These are phyloP conservation scores for Cebus imitator DNA, from an alignment of 2,113 vertebrate genomes.

Conservation along the genomic window DNA sequence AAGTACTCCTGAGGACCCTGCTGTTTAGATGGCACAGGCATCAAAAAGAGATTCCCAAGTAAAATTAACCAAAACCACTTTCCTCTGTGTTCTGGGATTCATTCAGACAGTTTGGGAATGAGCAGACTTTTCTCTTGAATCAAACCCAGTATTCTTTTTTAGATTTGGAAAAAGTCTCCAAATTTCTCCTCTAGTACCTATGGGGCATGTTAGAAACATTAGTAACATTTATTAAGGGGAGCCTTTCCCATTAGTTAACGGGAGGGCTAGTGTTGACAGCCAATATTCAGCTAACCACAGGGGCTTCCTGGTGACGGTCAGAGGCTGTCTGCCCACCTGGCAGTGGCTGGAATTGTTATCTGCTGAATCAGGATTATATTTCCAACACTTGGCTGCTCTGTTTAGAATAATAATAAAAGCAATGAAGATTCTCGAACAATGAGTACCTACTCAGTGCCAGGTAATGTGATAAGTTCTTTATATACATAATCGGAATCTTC, in stretches of 20 bases:
- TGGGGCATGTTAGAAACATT: not conserved
- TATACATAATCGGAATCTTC: not conserved
- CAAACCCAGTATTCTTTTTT: slow-evolving; percentile 49
- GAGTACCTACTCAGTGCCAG: not conserved
- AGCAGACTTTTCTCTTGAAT: slow-evolving; percentile 19
- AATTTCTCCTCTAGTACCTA: slow-evolving; percentile 39
- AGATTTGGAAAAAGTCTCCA: not conserved
- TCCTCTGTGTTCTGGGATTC: not conserved
- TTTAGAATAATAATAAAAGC: not conserved
- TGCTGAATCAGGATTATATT: not conserved
- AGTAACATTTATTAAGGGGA: not conserved
- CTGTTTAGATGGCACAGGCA: not conserved
- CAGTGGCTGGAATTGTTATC: not conserved
- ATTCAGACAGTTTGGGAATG: not conserved
- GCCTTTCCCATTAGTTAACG: not conserved
- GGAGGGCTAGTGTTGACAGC: not conserved
- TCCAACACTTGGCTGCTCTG: not conserved
- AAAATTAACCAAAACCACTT: slow-evolving; percentile 5
- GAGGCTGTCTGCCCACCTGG: not conserved
- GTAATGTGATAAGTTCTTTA: not conserved
- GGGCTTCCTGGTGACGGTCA: not conserved
- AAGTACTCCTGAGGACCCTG: not conserved
- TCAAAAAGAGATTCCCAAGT: not conserved
- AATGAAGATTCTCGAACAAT: not conserved
- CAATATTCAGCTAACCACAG: not conserved